A percentile compares a stretch with the other conserved stretches of the same genome.
These are phyloP conservation scores for Diglossa cyanea DNA, from an alignment of 2,797 vertebrate genomes.

Conservation along the genomic window DNA sequence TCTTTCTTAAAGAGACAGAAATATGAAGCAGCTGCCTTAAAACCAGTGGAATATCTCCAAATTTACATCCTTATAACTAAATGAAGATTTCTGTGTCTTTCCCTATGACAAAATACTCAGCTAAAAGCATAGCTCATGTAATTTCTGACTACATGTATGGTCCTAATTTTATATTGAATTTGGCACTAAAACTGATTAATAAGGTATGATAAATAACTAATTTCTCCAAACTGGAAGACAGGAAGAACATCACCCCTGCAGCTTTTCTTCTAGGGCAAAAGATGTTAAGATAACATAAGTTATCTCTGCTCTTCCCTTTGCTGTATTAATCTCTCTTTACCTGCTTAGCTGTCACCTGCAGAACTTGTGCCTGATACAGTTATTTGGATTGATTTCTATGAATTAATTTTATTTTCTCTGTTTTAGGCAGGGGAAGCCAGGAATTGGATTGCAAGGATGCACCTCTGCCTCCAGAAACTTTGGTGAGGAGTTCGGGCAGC, in stretches of 20 bases:
- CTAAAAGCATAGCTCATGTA: background rate
- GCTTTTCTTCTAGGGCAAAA: conserved; percentile 11
- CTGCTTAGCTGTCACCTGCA: conserved; percentile 35
- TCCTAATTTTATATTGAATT: conserved; percentile 60
- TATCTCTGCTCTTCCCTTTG: background rate
- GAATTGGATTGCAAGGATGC: background rate
- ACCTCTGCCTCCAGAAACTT: background rate
- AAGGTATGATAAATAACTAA: conserved; percentile 56
- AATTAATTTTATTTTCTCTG: conserved; percentile 42
- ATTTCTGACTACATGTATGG: conserved; percentile 3
- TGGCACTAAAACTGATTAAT: conserved; percentile 46
- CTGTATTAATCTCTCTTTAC: conserved; percentile 23
- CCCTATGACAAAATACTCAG: background rate
- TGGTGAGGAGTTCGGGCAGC: background rate
- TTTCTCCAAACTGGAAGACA: conserved; percentile 49
- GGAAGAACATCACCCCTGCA: background rate
- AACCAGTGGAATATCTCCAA: background rate
- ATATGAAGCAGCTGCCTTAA: background rate
- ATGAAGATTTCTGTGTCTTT: background rate
- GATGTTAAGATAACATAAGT: conserved; percentile 5
- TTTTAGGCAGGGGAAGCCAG: background rate
- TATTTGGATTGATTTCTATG: background rate
- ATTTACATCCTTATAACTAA: background rate
- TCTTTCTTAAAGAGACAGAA: background rate
- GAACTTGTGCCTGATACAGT: background rate